These are phyloP conservation scores for Malachius bipustulatus DNA, from an alignment of 2,888 invertebrate species.

Conservation along the genomic window DNA sequence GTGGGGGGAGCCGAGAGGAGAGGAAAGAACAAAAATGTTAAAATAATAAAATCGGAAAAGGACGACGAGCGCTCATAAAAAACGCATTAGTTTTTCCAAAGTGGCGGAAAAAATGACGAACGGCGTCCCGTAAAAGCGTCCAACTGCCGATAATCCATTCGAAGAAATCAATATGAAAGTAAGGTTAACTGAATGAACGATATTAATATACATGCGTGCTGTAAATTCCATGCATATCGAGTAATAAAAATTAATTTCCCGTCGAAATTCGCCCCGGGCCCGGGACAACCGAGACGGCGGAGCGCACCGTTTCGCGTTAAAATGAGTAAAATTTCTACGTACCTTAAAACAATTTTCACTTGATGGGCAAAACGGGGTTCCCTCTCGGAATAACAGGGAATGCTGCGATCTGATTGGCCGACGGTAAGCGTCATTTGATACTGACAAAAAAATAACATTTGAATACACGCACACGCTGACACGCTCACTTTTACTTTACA, in stretches of 20 bases:
- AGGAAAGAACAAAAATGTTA: slow-evolving; percentile 26
- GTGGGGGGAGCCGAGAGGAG: slow-evolving; percentile 14
- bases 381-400: slow-evolving; percentile 36
- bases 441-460: slow-evolving; percentile 31
- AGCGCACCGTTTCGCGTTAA: slow-evolving; percentile 36
- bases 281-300: slow-evolving; percentile 22
- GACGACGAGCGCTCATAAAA: slow-evolving; percentile 22
- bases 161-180: slow-evolving; percentile 36
- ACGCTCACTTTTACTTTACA: too few species aligned
- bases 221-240: slow-evolving; percentile 16
- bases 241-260: slow-evolving; percentile 20
- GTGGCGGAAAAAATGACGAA: slow-evolving; percentile 29
- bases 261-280: too few species aligned
- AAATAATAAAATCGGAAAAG: slow-evolving; percentile 27
- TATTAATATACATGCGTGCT: slow-evolving; percentile 23
- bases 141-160: background rate
- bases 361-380: slow-evolving; percentile 38
- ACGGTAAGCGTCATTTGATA: slow-evolving; percentile 37
- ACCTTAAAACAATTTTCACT: slow-evolving; percentile 39
- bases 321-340: slow-evolving; percentile 40
- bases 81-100: too few species aligned
- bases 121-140: slow-evolving; percentile 19
- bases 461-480: too few species aligned
- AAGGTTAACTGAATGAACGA: slow-evolving; percentile 33
- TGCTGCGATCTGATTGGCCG: slow-evolving; percentile 34